Evolutionary conservation across 2,113 vertebrate genomes (phyloP).

Genomic region (Zonotrichia leucophrys): DNA sequence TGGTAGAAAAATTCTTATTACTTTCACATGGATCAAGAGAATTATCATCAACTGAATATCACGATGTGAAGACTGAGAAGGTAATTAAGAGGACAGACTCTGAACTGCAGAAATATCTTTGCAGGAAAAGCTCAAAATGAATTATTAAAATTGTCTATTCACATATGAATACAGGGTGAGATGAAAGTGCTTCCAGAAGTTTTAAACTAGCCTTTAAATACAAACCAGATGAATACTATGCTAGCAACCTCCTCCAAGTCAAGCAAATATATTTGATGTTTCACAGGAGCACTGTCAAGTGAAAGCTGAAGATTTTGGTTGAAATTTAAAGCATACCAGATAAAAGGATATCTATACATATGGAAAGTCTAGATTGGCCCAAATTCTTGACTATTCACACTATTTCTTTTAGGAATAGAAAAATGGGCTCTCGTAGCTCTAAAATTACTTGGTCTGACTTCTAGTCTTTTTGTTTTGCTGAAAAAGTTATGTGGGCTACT

Average conservation of each 20-base stretch:
- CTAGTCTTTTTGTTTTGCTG: neutral
- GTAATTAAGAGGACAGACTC: slow-evolving; percentile 34
- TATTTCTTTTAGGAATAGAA: neutral
- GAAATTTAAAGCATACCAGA: neutral
- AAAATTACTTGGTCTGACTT: neutral
- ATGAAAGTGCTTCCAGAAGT: neutral
- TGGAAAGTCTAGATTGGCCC: neutral
- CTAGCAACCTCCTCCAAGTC: neutral
- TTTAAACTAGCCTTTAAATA: slow-evolving; percentile 35
- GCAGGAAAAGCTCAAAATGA: neutral
- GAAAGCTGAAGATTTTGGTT: neutral
- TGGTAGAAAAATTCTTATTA: neutral
- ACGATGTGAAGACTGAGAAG: slow-evolving; percentile 12
- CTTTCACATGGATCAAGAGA: slow-evolving; percentile 32
- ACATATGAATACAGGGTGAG: slow-evolving; percentile 4
- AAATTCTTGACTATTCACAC: neutral
- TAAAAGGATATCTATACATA: neutral
- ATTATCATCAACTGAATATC: neutral
- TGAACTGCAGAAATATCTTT: slow-evolving; percentile 18
- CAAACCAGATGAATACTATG: neutral
- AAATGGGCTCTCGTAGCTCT: neutral
- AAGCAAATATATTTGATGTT: neutral
- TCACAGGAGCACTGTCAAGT: neutral
- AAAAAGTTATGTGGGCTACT: neutral
- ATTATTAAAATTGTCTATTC: slow-evolving; percentile 50